Base-by-base conservation (phyloP, 2,888 invertebrate genomes). In the Leptinotarsa peninsularis region DNA sequence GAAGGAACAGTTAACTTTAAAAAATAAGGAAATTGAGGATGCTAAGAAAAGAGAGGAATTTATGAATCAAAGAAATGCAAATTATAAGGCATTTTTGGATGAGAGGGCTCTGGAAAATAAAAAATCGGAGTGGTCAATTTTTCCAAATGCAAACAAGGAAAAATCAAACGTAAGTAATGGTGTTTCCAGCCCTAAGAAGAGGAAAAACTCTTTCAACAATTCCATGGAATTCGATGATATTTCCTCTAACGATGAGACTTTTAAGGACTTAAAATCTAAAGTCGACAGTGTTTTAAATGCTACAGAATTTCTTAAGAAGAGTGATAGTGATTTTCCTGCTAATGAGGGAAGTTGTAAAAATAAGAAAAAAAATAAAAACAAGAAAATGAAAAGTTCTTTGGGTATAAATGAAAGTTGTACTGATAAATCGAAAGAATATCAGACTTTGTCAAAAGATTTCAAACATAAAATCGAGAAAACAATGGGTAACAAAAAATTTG, bases 1-100 rank as follows among this genome's bases (percentile, higher is more conserved):
- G 91, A 93, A 93, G 85, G 89, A 91, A 78, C 92, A 93, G 81
- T 85, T 93, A 21, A 80, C 90, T 67, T 88, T 90, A 73, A 89
- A 90, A 4, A 90, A 91, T 83, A 88, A 89, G 74, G 89, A 90
- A 70, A 87, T 84, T 66, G 88, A 89, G 77, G 89, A 90, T 23
- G 90, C 89, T 85, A 87, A 89, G 66, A 88, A 90, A 83, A 88
- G 90, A 23, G 88, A 90, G 74, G 88, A 89, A 70, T 76, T 77
- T 27, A 75, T 82, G 21, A 80, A 83, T 33, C 79, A 81, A 71
- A 76, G 82, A 68, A 78, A 80, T 58, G 82, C 79, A 21, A 85
- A 83, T 76, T 86, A 86, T 71, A 80, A 84, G 69, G 78, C 81
- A 27, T 86, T 86, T 78, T 75, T 86, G 68, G 77, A 83, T 49